A percentile compares a stretch with the other conserved stretches of the same genome.
These are phyloP conservation scores for Cuniculus paca DNA, from an alignment of 2,797 vertebrate species.

Conservation along the genomic window DNA sequence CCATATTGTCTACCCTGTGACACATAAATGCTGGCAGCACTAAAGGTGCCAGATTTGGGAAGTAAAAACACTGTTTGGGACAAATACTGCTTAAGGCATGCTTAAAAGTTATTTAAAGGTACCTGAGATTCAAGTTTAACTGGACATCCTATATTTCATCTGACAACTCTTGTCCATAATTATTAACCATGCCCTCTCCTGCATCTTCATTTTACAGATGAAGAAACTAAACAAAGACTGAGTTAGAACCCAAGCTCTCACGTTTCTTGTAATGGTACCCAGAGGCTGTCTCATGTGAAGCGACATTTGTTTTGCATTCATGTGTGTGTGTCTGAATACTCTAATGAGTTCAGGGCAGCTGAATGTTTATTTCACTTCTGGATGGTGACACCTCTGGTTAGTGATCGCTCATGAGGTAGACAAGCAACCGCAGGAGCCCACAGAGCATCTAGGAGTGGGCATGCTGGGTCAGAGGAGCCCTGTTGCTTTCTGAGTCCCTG, in stretches of 20 bases:
- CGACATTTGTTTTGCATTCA: neutral
- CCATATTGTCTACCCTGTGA: neutral
- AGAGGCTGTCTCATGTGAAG: neutral
- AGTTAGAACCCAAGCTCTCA: neutral
- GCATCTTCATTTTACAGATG: neutral
- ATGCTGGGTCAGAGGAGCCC: neutral
- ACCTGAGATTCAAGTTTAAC: neutral
- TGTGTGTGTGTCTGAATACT: neutral
- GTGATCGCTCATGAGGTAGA: fast-evolving
- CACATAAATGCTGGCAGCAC: neutral
- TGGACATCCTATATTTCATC: neutral
- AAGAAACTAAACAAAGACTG: neutral
- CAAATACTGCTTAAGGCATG: neutral
- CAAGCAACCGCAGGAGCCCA: neutral
- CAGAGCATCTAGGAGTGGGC: neutral
- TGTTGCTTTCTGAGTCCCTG: neutral
- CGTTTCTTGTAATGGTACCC: neutral
- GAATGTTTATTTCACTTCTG: neutral
- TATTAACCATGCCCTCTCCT: too few relatives aligned
- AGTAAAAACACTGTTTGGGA: neutral
- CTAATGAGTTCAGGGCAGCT: fast-evolving
- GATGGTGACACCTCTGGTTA: neutral
- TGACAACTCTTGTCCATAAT: neutral
- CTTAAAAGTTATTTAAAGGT: neutral
- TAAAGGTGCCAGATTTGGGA: neutral